Evolutionary conservation across 2,888 invertebrate genomes (phyloP), one percentile per base, ranked within the genome.

Genomic region (Pomacea canaliculata): DNA sequence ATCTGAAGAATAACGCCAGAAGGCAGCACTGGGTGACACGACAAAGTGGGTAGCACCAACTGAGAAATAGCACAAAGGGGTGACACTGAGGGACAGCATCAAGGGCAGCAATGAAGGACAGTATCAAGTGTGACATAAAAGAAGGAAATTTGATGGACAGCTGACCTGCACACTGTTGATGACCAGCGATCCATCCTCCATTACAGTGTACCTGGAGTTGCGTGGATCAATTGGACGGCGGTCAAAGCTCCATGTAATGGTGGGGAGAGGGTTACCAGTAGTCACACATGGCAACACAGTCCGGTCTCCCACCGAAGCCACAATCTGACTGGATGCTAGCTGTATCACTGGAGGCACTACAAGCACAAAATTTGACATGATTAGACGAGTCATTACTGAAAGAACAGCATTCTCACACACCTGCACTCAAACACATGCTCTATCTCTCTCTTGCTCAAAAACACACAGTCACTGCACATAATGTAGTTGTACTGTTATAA

Each of bases 231-330:
- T 77, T 56, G 76, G 76, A 3, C 86, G 81, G 8, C 90, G 88
- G 81, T 90, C 88, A 79, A 89, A 90, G 51, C 86, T 85, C 92
- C 92, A 92, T 12, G 80, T 79, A 23, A 91, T 86, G 9, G 80
- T 78, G 9, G 92, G 91, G 10, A 82, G 75, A 2, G 92, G 92
- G 66, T 86, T 85, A 10, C 91, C 92, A 7, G 80, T 80, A 49
- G 89, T 86, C 23, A 83, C 76, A 81, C 91, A 91, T 2, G 87
- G 84, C 56, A 91, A 81, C 9, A 76, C 76, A 2, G 87, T 84
- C 27, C 79, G 80, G n/a, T 87, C 84, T 1, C 89, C 90, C 27
- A 88, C 85, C 1, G 83, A 85, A 7, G 84, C 87, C 0, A 87
- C 88, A 60, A 86, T 76, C 46, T 84, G 78, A n/a, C 84, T 82